Conservation (phyloP, 1,140 invertebrate species). For the Amyelois transitella region DNA sequence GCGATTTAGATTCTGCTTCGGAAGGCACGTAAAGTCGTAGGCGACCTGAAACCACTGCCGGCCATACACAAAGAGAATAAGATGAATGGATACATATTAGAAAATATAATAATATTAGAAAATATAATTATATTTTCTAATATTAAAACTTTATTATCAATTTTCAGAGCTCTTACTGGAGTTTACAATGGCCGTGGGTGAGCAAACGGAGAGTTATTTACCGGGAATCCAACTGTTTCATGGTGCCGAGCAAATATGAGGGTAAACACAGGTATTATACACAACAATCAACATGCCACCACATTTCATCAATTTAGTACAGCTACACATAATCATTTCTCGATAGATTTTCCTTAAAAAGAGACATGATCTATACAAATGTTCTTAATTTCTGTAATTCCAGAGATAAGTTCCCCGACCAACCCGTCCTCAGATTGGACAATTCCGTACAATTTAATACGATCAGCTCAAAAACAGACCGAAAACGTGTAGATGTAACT, state of each 20-base stretch:
- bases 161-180: constrained; percentile 44
- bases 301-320: neutral
- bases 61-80: no score
- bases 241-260: constrained; percentile 54
- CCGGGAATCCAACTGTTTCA: constrained; percentile 49
- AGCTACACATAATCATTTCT: neutral
- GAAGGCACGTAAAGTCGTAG: neutral
- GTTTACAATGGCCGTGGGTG: constrained; percentile 55
- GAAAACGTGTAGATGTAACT: neutral
- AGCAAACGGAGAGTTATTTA: constrained; percentile 38
- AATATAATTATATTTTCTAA: neutral
- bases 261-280: constrained; percentile 35
- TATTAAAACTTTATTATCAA: neutral
- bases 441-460: constrained; percentile 1
- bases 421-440: neutral
- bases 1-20: no score
- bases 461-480: neutral
- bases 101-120: no score
- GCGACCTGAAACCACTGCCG: no score
- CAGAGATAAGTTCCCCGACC: constrained; percentile 8
- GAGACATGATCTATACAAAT: neutral
- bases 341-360: neutral
- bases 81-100: no score
- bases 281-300: neutral
- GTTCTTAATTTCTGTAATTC: neutral